Evolutionary conservation across 2,113 vertebrate species (phyloP).

Genomic region (Poeciliopsis occidentalis): DNA sequence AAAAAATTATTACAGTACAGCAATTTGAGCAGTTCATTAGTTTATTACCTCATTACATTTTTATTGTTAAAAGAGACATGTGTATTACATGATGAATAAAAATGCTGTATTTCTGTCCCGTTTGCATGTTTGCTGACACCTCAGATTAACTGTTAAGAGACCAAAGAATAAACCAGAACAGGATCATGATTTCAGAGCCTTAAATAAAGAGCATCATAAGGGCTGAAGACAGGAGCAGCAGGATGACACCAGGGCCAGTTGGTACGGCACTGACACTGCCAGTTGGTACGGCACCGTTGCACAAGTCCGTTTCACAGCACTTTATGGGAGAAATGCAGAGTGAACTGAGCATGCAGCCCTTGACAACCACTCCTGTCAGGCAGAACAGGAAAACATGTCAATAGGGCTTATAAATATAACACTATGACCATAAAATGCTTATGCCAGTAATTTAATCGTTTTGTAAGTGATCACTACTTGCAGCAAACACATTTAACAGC

Average conservation of each 20-base stretch:
- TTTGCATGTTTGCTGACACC: too few relatives aligned
- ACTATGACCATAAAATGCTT: too few relatives aligned
- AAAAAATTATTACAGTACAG: too few relatives aligned
- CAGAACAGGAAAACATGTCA: too few relatives aligned
- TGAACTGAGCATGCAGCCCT: conserved; percentile 25
- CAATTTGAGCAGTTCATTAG: too few relatives aligned
- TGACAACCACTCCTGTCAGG: not conserved
- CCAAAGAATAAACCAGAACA: not conserved
- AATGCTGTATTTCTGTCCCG: too few relatives aligned
- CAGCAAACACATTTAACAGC: not conserved
- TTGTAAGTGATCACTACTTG: not conserved
- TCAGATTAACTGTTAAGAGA: not conserved
- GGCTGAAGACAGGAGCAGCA: conserved; percentile 49
- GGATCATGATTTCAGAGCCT: not conserved
- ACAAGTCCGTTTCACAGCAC: conserved; percentile 63
- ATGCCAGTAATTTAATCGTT: not conserved
- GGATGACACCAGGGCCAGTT: conserved; percentile 23
- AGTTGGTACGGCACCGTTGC: conserved; percentile 39
- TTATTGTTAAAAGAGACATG: too few relatives aligned
- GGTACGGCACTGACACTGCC: not conserved
- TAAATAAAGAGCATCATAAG: conserved; percentile 25
- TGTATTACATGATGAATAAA: too few relatives aligned
- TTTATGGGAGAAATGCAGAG: not conserved
- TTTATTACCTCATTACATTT: too few relatives aligned
- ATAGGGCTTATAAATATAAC: too few relatives aligned